Evolutionary conservation across 1,140 invertebrate genomes (phyloP).

Genomic region (Papilio xuthus): DNA sequence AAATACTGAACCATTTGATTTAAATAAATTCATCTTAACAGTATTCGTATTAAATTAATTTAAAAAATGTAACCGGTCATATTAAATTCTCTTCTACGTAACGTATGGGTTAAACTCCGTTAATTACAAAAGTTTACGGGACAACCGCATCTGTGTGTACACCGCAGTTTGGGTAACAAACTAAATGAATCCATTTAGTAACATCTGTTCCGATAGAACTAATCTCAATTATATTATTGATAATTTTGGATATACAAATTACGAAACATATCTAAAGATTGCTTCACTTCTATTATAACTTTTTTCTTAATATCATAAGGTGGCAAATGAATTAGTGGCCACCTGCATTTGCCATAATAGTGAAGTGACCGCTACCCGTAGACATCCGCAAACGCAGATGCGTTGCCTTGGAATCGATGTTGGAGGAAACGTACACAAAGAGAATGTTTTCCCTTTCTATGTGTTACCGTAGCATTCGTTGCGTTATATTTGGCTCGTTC

Average conservation of each 20-base stretch:
- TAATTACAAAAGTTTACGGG: conserved; percentile 31
- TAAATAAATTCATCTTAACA: background rate
- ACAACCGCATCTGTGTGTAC: conserved; percentile 20
- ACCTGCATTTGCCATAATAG: too few relatives aligned
- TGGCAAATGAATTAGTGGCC: too few relatives aligned
- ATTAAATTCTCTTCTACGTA: conserved; percentile 2
- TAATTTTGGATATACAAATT: background rate
- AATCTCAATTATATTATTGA: background rate
- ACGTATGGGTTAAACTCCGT: conserved; percentile 28
- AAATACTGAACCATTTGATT: background rate
- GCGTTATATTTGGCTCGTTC: too few relatives aligned
- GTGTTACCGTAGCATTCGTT: too few relatives aligned
- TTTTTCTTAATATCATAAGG: too few relatives aligned
- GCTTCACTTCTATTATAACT: too few relatives aligned
- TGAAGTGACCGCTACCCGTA: too few relatives aligned
- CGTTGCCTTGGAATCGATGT: too few relatives aligned
- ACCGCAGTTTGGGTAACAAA: conserved; percentile 23
- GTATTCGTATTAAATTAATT: background rate
- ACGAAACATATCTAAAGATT: too few relatives aligned
- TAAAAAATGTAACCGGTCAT: background rate
- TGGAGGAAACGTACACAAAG: too few relatives aligned
- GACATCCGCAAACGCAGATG: too few relatives aligned
- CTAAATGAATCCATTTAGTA: conserved; percentile 22
- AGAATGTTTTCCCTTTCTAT: too few relatives aligned
- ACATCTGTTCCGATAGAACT: background rate